These are phyloP conservation scores for Nipponia nippon DNA, from an alignment of 2,113 vertebrate species.

Conservation along the genomic window DNA sequence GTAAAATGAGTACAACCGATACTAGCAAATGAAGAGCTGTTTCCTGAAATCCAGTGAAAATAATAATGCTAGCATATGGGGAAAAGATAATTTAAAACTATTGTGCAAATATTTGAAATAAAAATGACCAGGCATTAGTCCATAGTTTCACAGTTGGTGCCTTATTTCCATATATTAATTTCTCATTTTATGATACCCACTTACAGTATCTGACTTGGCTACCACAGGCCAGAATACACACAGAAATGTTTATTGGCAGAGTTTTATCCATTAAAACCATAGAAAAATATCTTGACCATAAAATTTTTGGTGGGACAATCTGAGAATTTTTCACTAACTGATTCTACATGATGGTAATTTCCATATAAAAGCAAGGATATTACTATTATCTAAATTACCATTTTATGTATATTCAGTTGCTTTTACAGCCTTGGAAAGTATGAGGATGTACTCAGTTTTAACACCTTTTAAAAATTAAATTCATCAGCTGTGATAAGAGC, in stretches of 20 bases:
- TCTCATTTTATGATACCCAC: background rate
- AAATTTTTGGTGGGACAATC: background rate
- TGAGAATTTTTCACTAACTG: background rate
- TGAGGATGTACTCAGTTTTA: background rate
- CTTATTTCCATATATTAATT: background rate
- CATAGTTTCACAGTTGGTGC: background rate
- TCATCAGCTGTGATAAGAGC: background rate
- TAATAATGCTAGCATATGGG: background rate
- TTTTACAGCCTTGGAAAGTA: background rate
- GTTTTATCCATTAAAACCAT: background rate
- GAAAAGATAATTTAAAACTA: background rate
- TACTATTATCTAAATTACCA: background rate
- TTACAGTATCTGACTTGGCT: background rate
- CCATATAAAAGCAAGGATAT: background rate
- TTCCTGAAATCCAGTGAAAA: background rate
- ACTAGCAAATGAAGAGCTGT: background rate
- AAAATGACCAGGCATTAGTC: background rate
- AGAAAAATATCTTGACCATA: background rate
- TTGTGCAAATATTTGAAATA: background rate
- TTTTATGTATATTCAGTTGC: background rate
- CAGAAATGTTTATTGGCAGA: background rate
- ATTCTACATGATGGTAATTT: background rate
- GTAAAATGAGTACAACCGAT: background rate
- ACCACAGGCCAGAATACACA: background rate
- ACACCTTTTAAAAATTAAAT: slow-evolving; percentile 19